Evolutionary conservation across 1,140 invertebrate genomes (phyloP).

Genomic region (Hesperophylax magnus): DNA sequence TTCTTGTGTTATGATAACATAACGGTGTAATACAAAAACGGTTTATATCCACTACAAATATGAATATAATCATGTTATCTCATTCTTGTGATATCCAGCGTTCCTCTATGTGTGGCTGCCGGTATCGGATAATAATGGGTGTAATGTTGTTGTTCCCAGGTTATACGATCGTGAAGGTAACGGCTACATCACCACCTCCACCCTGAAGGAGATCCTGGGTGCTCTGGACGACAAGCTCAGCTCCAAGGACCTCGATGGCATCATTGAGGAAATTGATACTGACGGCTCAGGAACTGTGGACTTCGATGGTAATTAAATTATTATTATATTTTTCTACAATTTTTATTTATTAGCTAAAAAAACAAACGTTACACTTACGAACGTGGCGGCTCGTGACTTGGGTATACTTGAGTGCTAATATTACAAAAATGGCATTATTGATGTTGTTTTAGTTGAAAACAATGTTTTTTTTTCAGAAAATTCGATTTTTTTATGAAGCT

Average conservation of each 20-base stretch:
- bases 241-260: slow-evolving; percentile 87
- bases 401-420: too few species aligned
- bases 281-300: slow-evolving; percentile 94
- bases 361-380: background rate
- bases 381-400: too few species aligned
- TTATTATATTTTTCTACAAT: background rate
- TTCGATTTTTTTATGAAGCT: too few species aligned
- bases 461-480: too few species aligned
- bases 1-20: too few species aligned
- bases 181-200: slow-evolving; percentile 93
- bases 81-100: too few species aligned
- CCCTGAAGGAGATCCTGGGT: slow-evolving; percentile 90
- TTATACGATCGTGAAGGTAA: slow-evolving; percentile 87
- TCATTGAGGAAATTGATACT: slow-evolving; percentile 95
- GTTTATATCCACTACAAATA: too few species aligned
- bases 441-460: too few species aligned
- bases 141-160: slow-evolving; percentile 60
- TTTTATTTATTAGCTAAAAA: background rate
- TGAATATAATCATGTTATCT: too few species aligned
- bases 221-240: slow-evolving; percentile 93
- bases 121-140: background rate
- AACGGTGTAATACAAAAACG: too few species aligned
- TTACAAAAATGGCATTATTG: too few species aligned
- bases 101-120: too few species aligned
- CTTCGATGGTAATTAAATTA: slow-evolving; percentile 82